These are phyloP conservation scores for Smittia sp. DNA, from an alignment of 2,888 invertebrate genomes.

Conservation along the genomic window DNA sequence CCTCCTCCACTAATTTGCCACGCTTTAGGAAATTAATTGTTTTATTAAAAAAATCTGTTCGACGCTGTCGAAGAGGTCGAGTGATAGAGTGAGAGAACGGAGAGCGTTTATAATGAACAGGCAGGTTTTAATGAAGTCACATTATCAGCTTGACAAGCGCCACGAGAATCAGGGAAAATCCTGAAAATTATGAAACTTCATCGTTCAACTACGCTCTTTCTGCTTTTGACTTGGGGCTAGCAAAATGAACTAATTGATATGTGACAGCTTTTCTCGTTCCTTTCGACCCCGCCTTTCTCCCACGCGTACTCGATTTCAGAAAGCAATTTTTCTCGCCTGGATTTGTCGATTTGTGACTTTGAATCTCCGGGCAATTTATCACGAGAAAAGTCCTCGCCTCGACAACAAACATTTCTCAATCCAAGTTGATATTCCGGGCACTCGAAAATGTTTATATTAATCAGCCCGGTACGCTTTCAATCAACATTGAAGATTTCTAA, in stretches of 20 bases:
- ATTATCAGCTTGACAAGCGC: neutral
- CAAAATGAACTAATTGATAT: constrained; percentile 4
- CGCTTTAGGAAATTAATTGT: constrained; percentile 23
- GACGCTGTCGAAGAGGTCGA: neutral
- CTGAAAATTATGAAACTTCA: too few species aligned
- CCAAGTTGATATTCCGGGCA: neutral
- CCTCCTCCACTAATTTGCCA: neutral
- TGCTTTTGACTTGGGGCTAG: too few species aligned
- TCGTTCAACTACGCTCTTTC: too few species aligned
- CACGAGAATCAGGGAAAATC: neutral
- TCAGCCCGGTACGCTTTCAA: constrained; percentile 8
- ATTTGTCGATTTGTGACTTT: constrained; percentile 4
- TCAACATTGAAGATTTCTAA: neutral
- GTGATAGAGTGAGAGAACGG: neutral
- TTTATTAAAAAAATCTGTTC: neutral
- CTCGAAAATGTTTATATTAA: constrained; percentile 14
- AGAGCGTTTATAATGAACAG: constrained; percentile 17
- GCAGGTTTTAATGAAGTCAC: constrained; percentile 15
- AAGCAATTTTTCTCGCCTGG: neutral
- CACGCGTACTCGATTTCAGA: neutral
- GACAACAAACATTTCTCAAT: constrained; percentile 3
- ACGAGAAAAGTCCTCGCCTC: neutral
- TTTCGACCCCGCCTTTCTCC: neutral
- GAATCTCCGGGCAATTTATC: neutral
- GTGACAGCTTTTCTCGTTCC: neutral